Percentiles rank a stretch among this genome's conserved stretches.
These are phyloP conservation scores for Monodelphis domestica DNA, from an alignment of 2,797 vertebrate genomes.

Conservation along the genomic window DNA sequence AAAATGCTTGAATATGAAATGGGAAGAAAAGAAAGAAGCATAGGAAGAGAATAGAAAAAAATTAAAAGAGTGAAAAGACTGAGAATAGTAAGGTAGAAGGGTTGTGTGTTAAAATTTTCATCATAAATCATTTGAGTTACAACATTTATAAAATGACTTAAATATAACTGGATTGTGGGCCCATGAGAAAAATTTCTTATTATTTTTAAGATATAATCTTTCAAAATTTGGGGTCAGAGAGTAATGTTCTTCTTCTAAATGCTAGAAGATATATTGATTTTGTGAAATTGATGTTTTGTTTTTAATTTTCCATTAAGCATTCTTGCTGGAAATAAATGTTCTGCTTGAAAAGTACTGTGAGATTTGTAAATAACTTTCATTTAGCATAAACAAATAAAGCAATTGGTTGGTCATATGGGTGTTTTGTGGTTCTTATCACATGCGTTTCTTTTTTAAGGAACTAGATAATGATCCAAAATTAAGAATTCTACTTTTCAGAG, in stretches of 20 bases:
- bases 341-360: neutral
- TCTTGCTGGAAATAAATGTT: neutral
- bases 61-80: neutral
- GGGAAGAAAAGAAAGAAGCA: neutral
- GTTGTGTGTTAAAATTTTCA: neutral
- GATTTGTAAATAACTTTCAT: fast-evolving
- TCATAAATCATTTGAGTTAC: neutral
- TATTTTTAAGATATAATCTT: neutral
- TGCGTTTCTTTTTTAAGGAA: no score
- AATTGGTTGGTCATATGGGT: neutral
- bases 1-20: slow-evolving; percentile 8
- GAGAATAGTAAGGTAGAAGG: neutral
- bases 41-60: no score
- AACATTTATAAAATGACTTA: neutral
- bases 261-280: slow-evolving; percentile 2
- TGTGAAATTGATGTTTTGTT: neutral
- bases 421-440: neutral
- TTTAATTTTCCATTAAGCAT: slow-evolving; percentile 6
- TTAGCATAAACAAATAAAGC: neutral
- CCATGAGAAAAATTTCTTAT: neutral
- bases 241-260: neutral
- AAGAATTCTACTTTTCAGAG: neutral
- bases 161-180: neutral
- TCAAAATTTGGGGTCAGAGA: slow-evolving; percentile 34
- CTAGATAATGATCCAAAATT: neutral